Evolutionary conservation across 1,140 invertebrate species (phyloP), one percentile per base, ranked within the genome.

Genomic region (Zaprionus kolodkinae): DNA sequence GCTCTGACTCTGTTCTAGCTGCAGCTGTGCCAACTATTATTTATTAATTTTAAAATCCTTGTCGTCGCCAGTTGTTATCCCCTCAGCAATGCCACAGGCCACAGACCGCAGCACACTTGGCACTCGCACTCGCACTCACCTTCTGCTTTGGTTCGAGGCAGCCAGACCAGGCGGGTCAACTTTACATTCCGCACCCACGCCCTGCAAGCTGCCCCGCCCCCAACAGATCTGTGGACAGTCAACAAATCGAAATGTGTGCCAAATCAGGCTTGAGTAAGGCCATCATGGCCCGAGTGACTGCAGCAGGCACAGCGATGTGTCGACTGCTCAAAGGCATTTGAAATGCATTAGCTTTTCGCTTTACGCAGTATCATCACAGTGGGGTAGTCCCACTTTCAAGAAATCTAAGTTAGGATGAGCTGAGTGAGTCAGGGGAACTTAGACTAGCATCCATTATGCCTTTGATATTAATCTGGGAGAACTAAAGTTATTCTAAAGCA

Each of bases 31-130:
- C 57, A 69, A 59, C 61, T 72, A 76, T 76, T 65, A 76, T 76
- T 76, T 76, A 76, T 76, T 76, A 76, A 76, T 76, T 76, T 76
- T 65, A 64, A 71, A 65, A 62, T 76, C 55, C 73, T 76, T 76
- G 72, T 71, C 68, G 61, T 45, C 45, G 38, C 66, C 66, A 74
- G 66, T 63, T 63, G 59, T 50, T 69, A 50, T 48, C 57, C 57
- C 64, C 38, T 68, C 64, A 60, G 56, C 71, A 59, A 43, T 63
- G 61, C 62, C 45, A 35, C 63, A 72, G 69, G 54, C 57, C 60
- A 55, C 48, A 72, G 40, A 64, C 52, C 52, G 35, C 30, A 65
- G 21, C 54, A 45, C 48, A 30, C 17, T 43, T 7, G 1, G 48
- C 10, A 5, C 11, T 40, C 38, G 35, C 33, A n/a, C 33, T 56